Conservation (phyloP, 2,888 invertebrate genomes). For the Ormyrus labotus region DNA sequence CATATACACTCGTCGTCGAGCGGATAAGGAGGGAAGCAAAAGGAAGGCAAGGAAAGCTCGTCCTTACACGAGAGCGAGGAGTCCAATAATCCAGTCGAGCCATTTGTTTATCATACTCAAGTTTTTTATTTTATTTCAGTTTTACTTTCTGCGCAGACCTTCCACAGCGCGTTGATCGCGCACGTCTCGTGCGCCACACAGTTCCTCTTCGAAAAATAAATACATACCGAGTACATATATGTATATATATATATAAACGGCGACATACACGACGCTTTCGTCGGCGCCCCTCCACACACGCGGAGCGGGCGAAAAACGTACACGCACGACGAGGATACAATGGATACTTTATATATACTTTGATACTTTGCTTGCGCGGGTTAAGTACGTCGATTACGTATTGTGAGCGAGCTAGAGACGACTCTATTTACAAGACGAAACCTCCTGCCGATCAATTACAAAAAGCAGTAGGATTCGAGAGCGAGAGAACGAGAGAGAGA, state of each 20-base stretch:
- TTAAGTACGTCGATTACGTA: not conserved
- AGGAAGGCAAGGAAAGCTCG: slow-evolving; percentile 20
- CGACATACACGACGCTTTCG: not conserved
- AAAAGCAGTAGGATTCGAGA: not conserved
- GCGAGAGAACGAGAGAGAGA: slow-evolving; percentile 1
- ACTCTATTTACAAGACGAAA: slow-evolving; percentile 34
- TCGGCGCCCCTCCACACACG: not conserved
- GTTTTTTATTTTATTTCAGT: too few relatives aligned
- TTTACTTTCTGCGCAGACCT: too few relatives aligned
- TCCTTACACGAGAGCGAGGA: too few relatives aligned
- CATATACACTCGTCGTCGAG: not conserved
- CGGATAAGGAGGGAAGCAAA: not conserved
- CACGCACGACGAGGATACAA: slow-evolving; percentile 21
- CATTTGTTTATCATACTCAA: too few relatives aligned
- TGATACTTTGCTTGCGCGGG: not conserved
- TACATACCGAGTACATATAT: slow-evolving; percentile 34
- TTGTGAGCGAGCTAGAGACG: slow-evolving; percentile 5
- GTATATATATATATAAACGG: not conserved
- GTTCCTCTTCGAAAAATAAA: slow-evolving; percentile 41
- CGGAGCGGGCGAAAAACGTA: not conserved
- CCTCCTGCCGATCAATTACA: not conserved
- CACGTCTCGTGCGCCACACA: too few relatives aligned
- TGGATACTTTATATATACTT: not conserved
- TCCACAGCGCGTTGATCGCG: too few relatives aligned
- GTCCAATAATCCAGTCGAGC: too few relatives aligned